Evolutionary conservation across 2,888 invertebrate species (phyloP).

Genomic region (Pyrrhosoma nymphula): DNA sequence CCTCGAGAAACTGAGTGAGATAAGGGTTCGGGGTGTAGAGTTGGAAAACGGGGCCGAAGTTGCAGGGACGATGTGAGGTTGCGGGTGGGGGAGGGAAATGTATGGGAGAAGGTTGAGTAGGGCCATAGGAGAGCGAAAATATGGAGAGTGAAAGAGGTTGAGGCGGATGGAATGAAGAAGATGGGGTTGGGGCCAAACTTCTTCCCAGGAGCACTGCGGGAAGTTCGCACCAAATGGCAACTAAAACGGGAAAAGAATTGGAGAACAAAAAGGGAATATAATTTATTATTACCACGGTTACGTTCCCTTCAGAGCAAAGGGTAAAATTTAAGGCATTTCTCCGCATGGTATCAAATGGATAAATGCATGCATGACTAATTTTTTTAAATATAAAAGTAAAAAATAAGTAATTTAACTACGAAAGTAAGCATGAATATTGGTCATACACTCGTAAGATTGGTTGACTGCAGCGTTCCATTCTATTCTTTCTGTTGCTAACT

Average conservation of each 20-base stretch:
- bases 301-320: too few relatives aligned
- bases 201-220: not conserved
- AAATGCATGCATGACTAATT: too few relatives aligned
- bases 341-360: too few relatives aligned
- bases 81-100: not conserved
- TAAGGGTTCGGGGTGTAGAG: not conserved
- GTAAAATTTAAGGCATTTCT: too few relatives aligned
- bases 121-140: not conserved
- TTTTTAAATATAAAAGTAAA: too few relatives aligned
- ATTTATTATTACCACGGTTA: too few relatives aligned
- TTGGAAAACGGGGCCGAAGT: not conserved
- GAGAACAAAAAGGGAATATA: too few relatives aligned
- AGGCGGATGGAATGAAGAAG: not conserved
- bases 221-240: not conserved
- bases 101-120: not conserved
- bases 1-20: not conserved
- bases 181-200: not conserved
- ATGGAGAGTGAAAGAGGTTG: not conserved
- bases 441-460: too few relatives aligned
- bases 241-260: not conserved
- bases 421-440: too few relatives aligned
- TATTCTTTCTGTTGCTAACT: too few relatives aligned
- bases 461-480: too few relatives aligned
- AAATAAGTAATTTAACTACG: too few relatives aligned
- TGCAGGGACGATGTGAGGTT: not conserved